A percentile compares a stretch with the other conserved stretches of the same genome.
Conservation (phyloP, 2,113 vertebrate species). For the Lepus timidus region DNA sequence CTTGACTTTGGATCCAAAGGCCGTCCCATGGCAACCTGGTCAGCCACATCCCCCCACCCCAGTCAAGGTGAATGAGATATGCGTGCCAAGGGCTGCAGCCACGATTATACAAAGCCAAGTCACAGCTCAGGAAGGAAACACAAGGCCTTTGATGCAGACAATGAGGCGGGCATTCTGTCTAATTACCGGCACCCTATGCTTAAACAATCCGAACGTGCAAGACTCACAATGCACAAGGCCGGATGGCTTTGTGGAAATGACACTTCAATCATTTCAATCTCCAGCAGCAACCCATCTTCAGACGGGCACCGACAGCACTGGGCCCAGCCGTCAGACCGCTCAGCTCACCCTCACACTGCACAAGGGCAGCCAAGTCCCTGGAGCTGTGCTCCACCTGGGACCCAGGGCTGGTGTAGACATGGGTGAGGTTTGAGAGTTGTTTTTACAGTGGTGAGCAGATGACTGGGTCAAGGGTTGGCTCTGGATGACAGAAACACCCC, state of each 20-base stretch:
- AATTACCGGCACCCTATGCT: not conserved
- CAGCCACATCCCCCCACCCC: not conserved
- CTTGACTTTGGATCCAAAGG: not conserved
- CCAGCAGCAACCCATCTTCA: not conserved
- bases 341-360: not conserved
- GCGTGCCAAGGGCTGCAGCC: not conserved
- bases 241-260: not conserved
- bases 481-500: not conserved
- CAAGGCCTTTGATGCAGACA: not conserved
- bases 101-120: not conserved
- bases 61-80: not conserved
- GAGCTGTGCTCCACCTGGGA: not conserved
- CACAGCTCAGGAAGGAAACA: not conserved
- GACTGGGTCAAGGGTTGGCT: not conserved
- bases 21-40: not conserved
- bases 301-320: not conserved
- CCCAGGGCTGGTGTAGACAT: not conserved
- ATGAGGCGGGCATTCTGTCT: not conserved
- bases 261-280: not conserved
- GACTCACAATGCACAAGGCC: not conserved
- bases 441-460: not conserved
- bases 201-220: not conserved
- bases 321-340: rapidly evolving
- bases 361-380: not conserved
- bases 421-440: not conserved